Base-by-base conservation (phyloP, 2,113 vertebrate species). In the Ranitomeya variabilis region DNA sequence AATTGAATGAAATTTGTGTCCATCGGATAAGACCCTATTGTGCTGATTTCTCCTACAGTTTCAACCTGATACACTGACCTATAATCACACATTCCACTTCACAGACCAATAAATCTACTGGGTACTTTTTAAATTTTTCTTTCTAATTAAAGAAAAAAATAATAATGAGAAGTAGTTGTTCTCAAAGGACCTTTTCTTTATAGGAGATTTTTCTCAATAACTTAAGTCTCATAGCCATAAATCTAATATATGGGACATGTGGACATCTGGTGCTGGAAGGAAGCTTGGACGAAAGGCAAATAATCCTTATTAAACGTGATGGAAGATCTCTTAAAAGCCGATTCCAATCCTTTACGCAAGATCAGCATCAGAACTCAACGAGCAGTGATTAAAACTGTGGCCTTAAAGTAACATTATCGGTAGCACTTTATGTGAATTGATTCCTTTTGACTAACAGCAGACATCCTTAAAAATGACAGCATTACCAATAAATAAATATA, bases 231-330 rank as follows among this genome's bases (percentile, higher is more conserved):
- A 10, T 13, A 76, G 71, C 1, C 13, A 74, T 62, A 11, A 87
- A 79, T 54, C 7, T 78, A 78, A 82, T 87, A 62, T 26, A 16
- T 62, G 64, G 60, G 54, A 80, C 78, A 76, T 81, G 15, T 67
- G 78, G 77, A 80, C 84, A 83, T 86, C 79, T 83, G 84, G 66
- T 83, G 62, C 66, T 3, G 54, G 55, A 73, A 76, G 51, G 16
- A 57, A 78, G 79, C 67, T 76, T 74, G 45, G 64, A 76, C 37
- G 66, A 86, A 69, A 79, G 73, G 74, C 73, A 85, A 79, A 19
- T 89, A 89, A 89, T 89, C 87, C 87, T 79, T 89, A 85, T 89
- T 89, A 89, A 85, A 78, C 74, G 71, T 89, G 82, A 89, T 31
- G 74, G 64, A 71, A 19, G 59, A 66, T 88, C 60, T 77, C 80